Conservation (phyloP, 2,797 vertebrate species). For the Melanotaenia nigrans region DNA sequence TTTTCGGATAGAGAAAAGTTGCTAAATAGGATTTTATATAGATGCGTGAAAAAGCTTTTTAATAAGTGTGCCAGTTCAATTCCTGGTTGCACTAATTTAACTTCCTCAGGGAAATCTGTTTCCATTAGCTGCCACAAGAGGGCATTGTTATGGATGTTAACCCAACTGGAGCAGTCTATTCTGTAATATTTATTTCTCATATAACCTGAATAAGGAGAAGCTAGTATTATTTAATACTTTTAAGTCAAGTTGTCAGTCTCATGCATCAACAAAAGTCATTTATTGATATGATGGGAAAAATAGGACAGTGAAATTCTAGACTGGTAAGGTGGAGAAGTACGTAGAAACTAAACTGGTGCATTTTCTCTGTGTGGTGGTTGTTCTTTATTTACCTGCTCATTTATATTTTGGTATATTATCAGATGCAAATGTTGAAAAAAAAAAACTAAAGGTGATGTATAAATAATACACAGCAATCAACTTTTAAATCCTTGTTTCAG, state of each 20-base stretch:
- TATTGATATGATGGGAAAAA: no score
- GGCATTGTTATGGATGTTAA: not conserved
- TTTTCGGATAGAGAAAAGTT: constrained; percentile 26
- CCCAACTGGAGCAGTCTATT: not conserved
- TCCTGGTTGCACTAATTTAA: not conserved
- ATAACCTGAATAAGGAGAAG: not conserved
- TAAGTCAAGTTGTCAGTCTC: no score
- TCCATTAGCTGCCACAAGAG: not conserved
- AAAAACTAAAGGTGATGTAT: not conserved
- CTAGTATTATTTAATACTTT: not conserved
- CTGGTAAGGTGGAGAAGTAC: no score
- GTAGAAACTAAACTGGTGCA: not conserved
- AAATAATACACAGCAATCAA: not conserved
- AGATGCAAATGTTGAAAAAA: not conserved
- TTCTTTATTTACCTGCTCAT: not conserved
- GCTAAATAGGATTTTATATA: not conserved
- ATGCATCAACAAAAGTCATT: not conserved
- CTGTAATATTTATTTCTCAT: not conserved
- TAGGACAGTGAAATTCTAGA: no score
- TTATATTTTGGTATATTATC: not conserved
- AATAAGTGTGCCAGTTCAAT: no score
- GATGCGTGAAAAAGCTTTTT: not conserved
- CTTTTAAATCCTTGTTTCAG: constrained; percentile 24
- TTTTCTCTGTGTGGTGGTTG: no score
- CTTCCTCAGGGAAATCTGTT: not conserved